A percentile compares a stretch with the other conserved stretches of the same genome.
Evolutionary conservation across 2,797 vertebrate species (phyloP).

Genomic region (Hyperoplus lanceolatus): DNA sequence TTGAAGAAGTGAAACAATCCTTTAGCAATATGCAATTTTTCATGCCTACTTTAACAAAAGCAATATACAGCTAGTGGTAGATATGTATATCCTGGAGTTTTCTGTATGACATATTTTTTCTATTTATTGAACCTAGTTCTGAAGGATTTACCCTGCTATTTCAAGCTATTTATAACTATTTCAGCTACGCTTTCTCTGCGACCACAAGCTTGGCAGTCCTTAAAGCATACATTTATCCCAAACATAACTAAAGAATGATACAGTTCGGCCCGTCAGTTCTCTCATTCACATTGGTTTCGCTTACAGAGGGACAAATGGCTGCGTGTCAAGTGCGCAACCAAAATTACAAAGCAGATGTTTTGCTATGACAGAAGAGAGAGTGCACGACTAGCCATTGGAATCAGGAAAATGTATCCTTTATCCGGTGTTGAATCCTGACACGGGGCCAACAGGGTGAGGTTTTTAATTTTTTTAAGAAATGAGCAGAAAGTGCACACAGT

Average conservation of each 20-base stretch:
- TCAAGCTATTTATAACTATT: conserved; percentile 25
- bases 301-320: conserved; percentile 60
- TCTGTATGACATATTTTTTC: conserved; percentile 22
- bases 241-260: conserved; percentile 50
- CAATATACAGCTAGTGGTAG: not conserved
- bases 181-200: conserved; percentile 22
- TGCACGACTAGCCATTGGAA: conserved; percentile 29
- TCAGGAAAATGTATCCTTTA: conserved; percentile 35
- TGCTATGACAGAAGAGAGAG: conserved; percentile 44
- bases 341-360: conserved; percentile 80
- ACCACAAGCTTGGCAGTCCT: conserved; percentile 46
- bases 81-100: conserved; percentile 20
- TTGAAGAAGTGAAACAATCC: not conserved
- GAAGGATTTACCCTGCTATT: conserved; percentile 57
- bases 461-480: conserved; percentile 22
- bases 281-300: conserved; percentile 32
- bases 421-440: conserved; percentile 30
- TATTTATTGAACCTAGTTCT: conserved; percentile 28
- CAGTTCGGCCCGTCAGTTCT: conserved; percentile 27
- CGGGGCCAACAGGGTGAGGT: conserved; percentile 53
- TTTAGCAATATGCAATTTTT: conserved; percentile 14
- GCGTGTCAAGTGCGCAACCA: conserved; percentile 66
- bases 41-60: not conserved
- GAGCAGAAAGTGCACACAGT: conserved; percentile 12
- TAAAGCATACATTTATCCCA: conserved; percentile 64